A percentile compares a stretch with the other conserved stretches of the same genome.
Conservation (phyloP, 2,113 vertebrate species). For the Pogona vitticeps region DNA sequence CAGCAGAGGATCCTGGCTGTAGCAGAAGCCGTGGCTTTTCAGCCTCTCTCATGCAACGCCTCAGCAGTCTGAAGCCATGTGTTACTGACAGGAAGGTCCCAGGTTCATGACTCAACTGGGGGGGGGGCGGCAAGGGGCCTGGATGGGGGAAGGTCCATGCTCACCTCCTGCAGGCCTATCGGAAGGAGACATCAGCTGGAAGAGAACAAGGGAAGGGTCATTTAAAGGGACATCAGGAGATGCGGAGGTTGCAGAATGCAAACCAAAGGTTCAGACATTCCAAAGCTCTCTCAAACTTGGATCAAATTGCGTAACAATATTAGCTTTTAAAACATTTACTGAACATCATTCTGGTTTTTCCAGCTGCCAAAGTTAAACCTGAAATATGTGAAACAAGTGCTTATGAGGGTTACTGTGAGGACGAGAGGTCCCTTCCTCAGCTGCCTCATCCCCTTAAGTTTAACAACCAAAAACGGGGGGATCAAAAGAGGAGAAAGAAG, state of each 20-base stretch:
- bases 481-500: no score
- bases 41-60: no score
- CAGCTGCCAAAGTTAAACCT: neutral
- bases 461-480: no score
- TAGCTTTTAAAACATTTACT: neutral
- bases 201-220: neutral
- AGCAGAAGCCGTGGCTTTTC: no score
- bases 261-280: neutral
- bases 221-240: no score
- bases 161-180: neutral
- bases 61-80: no score
- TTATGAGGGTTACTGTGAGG: neutral
- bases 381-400: no score
- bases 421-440: neutral
- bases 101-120: no score
- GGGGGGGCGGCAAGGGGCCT: neutral
- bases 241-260: neutral
- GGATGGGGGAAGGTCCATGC: neutral
- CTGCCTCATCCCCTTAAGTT: no score
- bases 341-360: neutral
- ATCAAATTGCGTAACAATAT: neutral
- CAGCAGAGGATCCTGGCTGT: neutral
- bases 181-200: neutral
- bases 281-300: neutral
- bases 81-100: neutral